Base-by-base conservation (phyloP, 2,113 vertebrate species). In the Menidia beryllina region DNA sequence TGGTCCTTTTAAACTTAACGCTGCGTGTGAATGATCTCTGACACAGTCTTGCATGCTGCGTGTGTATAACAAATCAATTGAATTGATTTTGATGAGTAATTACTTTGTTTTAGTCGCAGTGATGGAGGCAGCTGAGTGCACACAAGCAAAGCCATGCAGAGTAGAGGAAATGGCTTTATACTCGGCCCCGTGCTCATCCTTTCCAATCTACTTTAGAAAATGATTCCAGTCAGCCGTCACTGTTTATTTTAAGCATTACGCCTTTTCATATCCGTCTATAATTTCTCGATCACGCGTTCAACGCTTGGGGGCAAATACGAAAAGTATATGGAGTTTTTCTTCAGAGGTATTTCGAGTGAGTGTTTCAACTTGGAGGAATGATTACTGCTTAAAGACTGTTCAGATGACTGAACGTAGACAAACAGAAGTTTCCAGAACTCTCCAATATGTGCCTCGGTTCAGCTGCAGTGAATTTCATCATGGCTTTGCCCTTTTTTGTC, bases 401-500 rank as follows among this genome's bases (percentile, higher is more conserved):
- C 21, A 24, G 27, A 64, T 60, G 36, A 47, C 23, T n/a, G 34
- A 61, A 45, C 5, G 3, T 12, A 19, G 50, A 47, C 27, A 14
- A 34, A 34, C 36, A 61, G n/a, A 26, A 0, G 7, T 76, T 82
- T 71, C 47, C 66, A 36, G 27, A 20, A 0, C 17, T 53, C 3
- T 0, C 0, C 9, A 38, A 14, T 30, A 26, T 39, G 30, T 4
- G 6, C 14, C 48, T 76, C 10, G 21, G 38, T 55, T 25, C 62
- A 50, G 51, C 67, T 11, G 19, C 21, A 43, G 41, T 17, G 55
- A 69, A 74, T 52, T 67, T 61, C 49, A 51, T 77, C 75, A 55
- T 61, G 55, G 69, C 67, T 48, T 59, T 79, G 61, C 19, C 72
- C 75, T 80, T 75, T 80, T 75, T 79, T 80, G 72, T 73, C 65